A percentile compares a stretch with the other conserved stretches of the same genome.
Evolutionary conservation across 1,140 invertebrate species (phyloP).

Genomic region (Papilio dardanus): DNA sequence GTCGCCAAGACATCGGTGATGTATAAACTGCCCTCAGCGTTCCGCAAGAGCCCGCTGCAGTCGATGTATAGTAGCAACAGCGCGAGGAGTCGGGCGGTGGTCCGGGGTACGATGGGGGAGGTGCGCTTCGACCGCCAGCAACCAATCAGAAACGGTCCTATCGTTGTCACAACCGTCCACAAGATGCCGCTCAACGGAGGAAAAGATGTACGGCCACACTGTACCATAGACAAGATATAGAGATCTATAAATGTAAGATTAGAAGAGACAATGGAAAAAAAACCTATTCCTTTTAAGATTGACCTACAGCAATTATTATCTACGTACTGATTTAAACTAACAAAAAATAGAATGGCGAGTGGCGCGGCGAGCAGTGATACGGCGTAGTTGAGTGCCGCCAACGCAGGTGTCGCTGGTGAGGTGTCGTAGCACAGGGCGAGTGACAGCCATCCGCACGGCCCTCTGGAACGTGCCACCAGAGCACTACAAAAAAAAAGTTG

Average conservation of each 20-base stretch:
- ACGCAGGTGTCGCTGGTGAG: constrained; percentile 33
- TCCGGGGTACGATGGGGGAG: constrained; percentile 12
- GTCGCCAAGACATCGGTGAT: constrained; percentile 53
- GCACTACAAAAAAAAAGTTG: constrained; percentile 48
- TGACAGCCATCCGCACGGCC: constrained; percentile 54
- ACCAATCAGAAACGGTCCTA: constrained; percentile 46
- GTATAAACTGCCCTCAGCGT: constrained; percentile 54
- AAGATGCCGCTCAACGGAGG: constrained; percentile 42
- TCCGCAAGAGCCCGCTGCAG: constrained; percentile 50
- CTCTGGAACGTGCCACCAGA: constrained; percentile 50
- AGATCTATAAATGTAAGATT: not conserved
- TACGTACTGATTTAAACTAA: constrained; percentile 41
- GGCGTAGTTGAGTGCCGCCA: constrained; percentile 49
- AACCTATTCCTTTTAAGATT: not conserved
- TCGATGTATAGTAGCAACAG: constrained; percentile 53
- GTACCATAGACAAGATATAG: not conserved
- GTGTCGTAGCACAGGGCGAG: constrained; percentile 46
- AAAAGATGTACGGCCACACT: constrained; percentile 51
- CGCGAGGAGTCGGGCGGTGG: constrained; percentile 42
- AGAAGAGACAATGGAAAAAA: not conserved
- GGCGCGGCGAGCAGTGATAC: constrained; percentile 51
- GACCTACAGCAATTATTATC: not conserved
- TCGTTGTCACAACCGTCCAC: constrained; percentile 32
- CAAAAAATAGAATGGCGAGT: constrained; percentile 48
- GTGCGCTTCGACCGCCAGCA: constrained; percentile 30